A percentile compares a stretch with the other conserved stretches of the same genome.
Conservation (phyloP, 1,140 invertebrate genomes). For the Drosophila subpulchrella region DNA sequence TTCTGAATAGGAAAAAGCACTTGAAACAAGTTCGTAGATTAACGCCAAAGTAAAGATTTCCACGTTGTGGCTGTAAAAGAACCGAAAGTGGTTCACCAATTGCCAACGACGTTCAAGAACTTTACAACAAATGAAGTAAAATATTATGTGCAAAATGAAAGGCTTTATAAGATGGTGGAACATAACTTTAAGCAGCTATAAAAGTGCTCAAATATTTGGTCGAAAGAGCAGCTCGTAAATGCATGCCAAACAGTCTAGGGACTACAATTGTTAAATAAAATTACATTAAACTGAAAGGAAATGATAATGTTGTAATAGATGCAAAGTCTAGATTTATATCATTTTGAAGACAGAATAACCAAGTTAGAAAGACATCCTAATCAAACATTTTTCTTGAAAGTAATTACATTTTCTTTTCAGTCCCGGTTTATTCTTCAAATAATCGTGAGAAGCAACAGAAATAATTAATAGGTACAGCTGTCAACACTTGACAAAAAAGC, state of each 20-base stretch:
- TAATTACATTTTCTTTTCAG: neutral
- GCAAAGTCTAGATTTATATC: too few species aligned
- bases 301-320: neutral
- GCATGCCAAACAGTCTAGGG: slow-evolving; percentile 1
- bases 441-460: slow-evolving; percentile 1
- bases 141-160: neutral
- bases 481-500: slow-evolving; percentile 28
- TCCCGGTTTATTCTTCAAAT: neutral
- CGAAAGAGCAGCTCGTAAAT: neutral
- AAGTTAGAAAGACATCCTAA: neutral
- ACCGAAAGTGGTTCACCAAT: slow-evolving; percentile 28
- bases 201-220: neutral
- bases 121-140: slow-evolving; percentile 51
- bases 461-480: slow-evolving; percentile 50
- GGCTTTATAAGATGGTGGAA: slow-evolving; percentile 6
- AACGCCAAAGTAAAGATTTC: slow-evolving; percentile 64
- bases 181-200: neutral
- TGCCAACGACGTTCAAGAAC: slow-evolving; percentile 67
- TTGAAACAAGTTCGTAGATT: slow-evolving; percentile 56
- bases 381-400: neutral
- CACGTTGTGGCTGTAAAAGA: slow-evolving; percentile 51
- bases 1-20: slow-evolving; percentile 9
- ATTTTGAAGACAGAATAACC: neutral
- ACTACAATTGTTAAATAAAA: slow-evolving; percentile 1
- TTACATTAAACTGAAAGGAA: neutral